phyloP scores from a whole-genome alignment of 2,888 invertebrate genomes.

The Rhagonycha fulva region DNA sequence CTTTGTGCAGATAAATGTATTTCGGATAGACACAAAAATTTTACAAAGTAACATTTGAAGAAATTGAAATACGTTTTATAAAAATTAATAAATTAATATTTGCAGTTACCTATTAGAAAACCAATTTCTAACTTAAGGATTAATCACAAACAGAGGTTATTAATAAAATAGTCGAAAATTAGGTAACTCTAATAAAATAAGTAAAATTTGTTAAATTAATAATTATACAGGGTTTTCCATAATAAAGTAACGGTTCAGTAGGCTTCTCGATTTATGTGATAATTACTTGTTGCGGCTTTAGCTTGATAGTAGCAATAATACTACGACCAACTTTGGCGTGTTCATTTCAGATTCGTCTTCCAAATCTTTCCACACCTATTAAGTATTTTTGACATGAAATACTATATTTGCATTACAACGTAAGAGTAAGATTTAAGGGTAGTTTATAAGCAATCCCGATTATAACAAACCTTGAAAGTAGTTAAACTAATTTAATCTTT shows the following conservation, averaged over 20 bases:
- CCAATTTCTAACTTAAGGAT: background rate
- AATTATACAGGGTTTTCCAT: background rate
- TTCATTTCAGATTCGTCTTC: background rate
- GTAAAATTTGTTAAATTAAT: background rate
- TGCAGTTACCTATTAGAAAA: background rate
- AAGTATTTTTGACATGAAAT: background rate
- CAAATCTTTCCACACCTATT: background rate
- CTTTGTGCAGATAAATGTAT: background rate
- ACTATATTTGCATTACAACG: background rate
- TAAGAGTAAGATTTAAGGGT: no score
- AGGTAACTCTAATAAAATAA: background rate
- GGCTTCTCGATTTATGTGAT: background rate
- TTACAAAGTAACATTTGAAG: background rate
- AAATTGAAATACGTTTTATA: background rate
- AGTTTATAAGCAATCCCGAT: no score
- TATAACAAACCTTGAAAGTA: no score
- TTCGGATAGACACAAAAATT: background rate
- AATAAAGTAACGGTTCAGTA: background rate
- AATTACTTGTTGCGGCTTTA: background rate
- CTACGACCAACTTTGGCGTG: background rate
- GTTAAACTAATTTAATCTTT: no score
- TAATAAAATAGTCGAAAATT: background rate
- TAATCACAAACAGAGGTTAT: background rate
- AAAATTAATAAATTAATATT: background rate
- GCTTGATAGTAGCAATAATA: background rate